Base-by-base conservation (phyloP, 2,797 vertebrate species). In the Phoxinus dragarum region DNA sequence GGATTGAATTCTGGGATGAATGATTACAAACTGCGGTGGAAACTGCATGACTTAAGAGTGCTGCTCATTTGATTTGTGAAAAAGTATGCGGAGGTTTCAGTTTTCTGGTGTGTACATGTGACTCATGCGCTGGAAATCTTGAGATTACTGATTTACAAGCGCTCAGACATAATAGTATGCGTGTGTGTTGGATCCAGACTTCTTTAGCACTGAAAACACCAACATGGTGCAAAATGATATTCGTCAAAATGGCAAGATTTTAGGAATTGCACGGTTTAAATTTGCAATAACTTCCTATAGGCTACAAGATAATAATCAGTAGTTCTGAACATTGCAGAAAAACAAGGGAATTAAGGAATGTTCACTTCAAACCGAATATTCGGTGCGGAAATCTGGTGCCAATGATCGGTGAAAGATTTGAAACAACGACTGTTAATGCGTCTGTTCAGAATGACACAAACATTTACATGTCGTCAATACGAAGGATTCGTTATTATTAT, bases 131-230 rank as follows among this genome's bases (percentile, higher is more conserved):
- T 44, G 44, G 9, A 49, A 81, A 81, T 84, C 77, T 54, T n/a
- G 14, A 72, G 73, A 23, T 85, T 85, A 79, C 59, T 82, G 44
- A 82, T 73, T 88, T 73, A 85, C 82, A 80, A 68, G 67, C 34
- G 12, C 19, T 6, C 6, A 44, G 14, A 27, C 59, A 61, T 27
- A 5, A 72, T 4, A n/a, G 21, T 68, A 66, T 59, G 47, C 36
- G 27, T 8, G 12, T 71, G 36, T 49, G n/a, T 36, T 66, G 5
- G 34, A 34, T 42, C 44, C 68, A 80, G 76, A 69, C 14, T 79
- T 66, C 11, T 72, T 73, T 16, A 42, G 1, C 2, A 73, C 1
- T 47, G 9, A 73, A 47, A 47, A 44, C 42, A 72, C 14, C 71
- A 73, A 47, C 40, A 42, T 44, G 14, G 40, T 72, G 2, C 23